Percentiles rank a stretch among this genome's conserved stretches.
These are phyloP conservation scores for Danionella cerebrum DNA, from an alignment of 2,113 vertebrate genomes.

Conservation along the genomic window DNA sequence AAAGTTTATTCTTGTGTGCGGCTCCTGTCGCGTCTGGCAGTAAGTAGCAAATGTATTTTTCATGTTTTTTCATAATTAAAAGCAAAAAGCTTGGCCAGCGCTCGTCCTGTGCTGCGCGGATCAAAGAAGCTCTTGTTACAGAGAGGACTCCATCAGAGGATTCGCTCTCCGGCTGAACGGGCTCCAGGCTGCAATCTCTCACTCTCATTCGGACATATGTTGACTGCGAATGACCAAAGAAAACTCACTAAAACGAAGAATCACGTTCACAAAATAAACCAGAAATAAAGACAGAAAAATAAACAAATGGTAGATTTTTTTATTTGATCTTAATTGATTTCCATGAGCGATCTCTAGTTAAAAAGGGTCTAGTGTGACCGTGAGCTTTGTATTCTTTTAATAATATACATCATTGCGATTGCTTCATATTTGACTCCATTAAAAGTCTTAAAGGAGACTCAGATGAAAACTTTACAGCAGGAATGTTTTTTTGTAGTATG, in stretches of 20 bases:
- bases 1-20: not conserved
- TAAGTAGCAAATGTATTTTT: slow-evolving; percentile 67
- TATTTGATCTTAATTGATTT: too few relatives aligned
- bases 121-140: slow-evolving; percentile 62
- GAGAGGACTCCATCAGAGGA: slow-evolving; percentile 58
- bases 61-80: slow-evolving; percentile 72
- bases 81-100: slow-evolving; percentile 54
- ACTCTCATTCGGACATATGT: slow-evolving; percentile 51
- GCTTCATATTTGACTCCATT: too few relatives aligned
- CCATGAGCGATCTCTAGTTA: too few relatives aligned
- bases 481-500: too few relatives aligned
- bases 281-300: too few relatives aligned
- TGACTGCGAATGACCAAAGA: slow-evolving; percentile 46
- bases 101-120: slow-evolving; percentile 48
- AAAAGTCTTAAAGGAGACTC: too few relatives aligned
- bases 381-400: too few relatives aligned
- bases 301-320: too few relatives aligned
- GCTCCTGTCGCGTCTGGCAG: slow-evolving; percentile 55
- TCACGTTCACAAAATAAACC: not conserved
- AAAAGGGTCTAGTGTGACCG: too few relatives aligned
- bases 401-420: too few relatives aligned
- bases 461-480: too few relatives aligned
- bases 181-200: slow-evolving; percentile 44
- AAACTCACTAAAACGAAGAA: not conserved
- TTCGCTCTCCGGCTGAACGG: slow-evolving; percentile 50